Conservation (phyloP, 2,113 vertebrate genomes). For the Pyxicephalus adspersus region DNA sequence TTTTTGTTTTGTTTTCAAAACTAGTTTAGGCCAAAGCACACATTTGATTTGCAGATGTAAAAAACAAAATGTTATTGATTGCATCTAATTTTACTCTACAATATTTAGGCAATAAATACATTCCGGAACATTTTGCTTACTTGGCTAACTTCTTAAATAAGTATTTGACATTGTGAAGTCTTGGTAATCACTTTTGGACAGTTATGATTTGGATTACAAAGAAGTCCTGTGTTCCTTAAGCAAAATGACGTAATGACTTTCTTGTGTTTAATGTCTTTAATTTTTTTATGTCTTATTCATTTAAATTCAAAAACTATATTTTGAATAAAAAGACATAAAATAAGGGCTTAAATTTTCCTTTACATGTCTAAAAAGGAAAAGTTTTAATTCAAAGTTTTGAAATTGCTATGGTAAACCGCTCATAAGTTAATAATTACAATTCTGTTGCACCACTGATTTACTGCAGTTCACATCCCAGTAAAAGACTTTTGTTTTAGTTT, state of each 20-base stretch:
- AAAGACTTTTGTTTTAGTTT: no score
- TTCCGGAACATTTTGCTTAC: conserved; percentile 16
- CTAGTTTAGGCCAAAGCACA: conserved; percentile 1
- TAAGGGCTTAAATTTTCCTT: no score
- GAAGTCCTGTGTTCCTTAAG: not conserved
- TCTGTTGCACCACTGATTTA: no score
- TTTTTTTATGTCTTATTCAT: no score
- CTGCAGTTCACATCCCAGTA: no score
- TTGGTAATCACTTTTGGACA: not conserved
- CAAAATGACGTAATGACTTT: not conserved
- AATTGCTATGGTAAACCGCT: no score
- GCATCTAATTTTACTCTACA: conserved; percentile 5
- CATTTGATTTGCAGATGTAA: conserved; percentile 34
- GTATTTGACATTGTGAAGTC: not conserved
- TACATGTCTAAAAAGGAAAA: no score
- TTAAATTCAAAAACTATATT: no score
- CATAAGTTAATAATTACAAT: no score
- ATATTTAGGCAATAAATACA: conserved; percentile 14
- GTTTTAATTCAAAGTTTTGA: no score
- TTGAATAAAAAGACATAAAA: no score
- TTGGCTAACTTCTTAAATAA: not conserved
- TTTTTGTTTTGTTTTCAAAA: conserved; percentile 17
- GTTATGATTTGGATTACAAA: conserved; percentile 8
- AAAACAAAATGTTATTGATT: not conserved
- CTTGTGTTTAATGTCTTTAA: not conserved